Evolutionary conservation across 2,113 vertebrate species (phyloP).

Genomic region (Odocoileus virginianus): DNA sequence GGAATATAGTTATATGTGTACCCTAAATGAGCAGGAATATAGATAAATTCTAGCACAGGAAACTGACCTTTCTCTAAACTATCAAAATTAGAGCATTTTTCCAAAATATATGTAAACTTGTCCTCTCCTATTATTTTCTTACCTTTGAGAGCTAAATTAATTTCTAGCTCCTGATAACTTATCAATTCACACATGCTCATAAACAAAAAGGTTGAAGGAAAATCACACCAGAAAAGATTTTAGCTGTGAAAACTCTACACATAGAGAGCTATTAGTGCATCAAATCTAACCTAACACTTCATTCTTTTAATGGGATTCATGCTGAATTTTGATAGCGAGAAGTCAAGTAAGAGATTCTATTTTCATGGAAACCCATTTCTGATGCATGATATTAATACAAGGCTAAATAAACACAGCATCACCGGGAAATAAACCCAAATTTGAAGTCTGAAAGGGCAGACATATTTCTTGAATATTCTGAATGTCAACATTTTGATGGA

Average conservation of each 20-base stretch:
- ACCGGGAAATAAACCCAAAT: slow-evolving; percentile 78
- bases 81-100: background rate
- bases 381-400: slow-evolving; percentile 75
- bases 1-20: fast-evolving
- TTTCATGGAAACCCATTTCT: slow-evolving; percentile 74
- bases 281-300: slow-evolving; percentile 11
- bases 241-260: background rate
- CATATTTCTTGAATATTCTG: slow-evolving; percentile 80
- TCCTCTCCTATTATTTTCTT: background rate
- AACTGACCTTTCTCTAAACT: background rate
- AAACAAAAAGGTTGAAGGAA: background rate
- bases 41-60: background rate
- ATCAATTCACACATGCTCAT: background rate
- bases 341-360: slow-evolving; percentile 78
- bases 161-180: background rate
- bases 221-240: background rate
- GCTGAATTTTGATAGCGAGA: slow-evolving; percentile 63
- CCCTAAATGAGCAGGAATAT: fast-evolving
- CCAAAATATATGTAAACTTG: fast-evolving
- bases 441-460: slow-evolving; percentile 82
- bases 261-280: background rate
- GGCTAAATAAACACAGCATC: slow-evolving; percentile 77
- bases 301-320: slow-evolving; percentile 62
- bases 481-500: slow-evolving; percentile 83
- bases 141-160: background rate